phyloP scores from a whole-genome alignment of 2,113 vertebrate genomes.

The Eulemur rufifrons region DNA sequence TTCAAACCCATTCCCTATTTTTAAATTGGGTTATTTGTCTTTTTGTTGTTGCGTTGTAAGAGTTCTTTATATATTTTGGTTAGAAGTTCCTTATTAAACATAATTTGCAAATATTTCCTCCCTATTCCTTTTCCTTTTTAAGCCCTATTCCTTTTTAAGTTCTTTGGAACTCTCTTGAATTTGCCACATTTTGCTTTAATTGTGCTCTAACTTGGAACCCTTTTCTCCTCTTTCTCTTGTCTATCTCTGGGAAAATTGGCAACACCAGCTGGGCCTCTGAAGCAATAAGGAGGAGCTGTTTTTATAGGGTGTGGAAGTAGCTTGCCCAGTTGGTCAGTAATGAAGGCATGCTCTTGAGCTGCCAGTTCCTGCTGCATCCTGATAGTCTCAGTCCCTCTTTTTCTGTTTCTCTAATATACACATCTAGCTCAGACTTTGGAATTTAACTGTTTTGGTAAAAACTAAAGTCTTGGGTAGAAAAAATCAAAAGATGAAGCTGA shows the following conservation, averaged over 20 bases:
- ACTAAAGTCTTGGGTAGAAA: background rate
- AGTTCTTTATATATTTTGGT: background rate
- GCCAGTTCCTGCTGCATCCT: background rate
- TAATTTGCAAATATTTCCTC: background rate
- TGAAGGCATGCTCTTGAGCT: background rate
- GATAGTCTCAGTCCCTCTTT: background rate
- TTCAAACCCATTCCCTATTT: background rate
- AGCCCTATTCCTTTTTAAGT: background rate
- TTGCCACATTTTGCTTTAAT: background rate
- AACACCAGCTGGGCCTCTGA: background rate
- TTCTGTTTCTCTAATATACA: background rate
- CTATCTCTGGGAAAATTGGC: background rate
- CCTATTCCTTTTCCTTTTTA: background rate
- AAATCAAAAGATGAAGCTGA: background rate
- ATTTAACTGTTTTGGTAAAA: background rate
- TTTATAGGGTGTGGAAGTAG: background rate
- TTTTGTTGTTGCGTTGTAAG: background rate
- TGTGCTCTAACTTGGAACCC: background rate
- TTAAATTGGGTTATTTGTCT: background rate
- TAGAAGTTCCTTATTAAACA: background rate
- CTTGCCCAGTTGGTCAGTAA: background rate
- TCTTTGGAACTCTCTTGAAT: background rate
- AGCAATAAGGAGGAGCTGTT: background rate
- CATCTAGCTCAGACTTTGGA: background rate
- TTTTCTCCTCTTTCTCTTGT: background rate